Base-by-base conservation (phyloP, 2,113 vertebrate genomes). In the Engraulis encrasicolus region DNA sequence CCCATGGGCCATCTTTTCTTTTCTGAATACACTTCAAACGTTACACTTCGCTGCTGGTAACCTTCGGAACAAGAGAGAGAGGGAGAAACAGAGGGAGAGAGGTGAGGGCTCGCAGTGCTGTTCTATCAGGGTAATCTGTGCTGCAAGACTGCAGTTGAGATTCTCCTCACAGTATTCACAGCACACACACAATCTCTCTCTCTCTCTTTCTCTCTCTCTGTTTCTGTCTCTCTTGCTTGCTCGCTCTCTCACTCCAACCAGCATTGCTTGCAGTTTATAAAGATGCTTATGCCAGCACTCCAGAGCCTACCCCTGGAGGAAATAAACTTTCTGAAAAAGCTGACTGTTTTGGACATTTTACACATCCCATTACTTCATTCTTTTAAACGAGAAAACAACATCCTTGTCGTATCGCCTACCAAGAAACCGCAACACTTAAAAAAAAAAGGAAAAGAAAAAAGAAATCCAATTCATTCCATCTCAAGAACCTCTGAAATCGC, bases 121-220 rank as follows among this genome's bases (percentile, higher is more conserved):
- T 66, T 66, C 58, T 66, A 66, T 66, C 58, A 66, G 58, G 58
- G n/a, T 66, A 66, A 66, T 66, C 58, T 66, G 58, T 66, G 58
- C 58, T 66, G 58, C 58, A 66, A 66, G n/a, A 66, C 58, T 66
- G 58, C 58, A 66, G 58, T 66, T 66, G 58, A 66, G 58, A 66
- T 66, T 66, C 58, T 66, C 58, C 58, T 66, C 58, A 66, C 58
- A 66, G n/a, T 31, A 1, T 27, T 66, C 20, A 27, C 58, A 66
- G 58, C 23, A 66, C 11, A 66, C 58, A 66, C 58, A 66, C 58
- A n/a, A 66, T 11, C 40, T 45, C 40, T 45, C 40, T 45, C 40
- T 45, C 40, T 45, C 40, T 45, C 40, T 45, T 9, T 45, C 40
- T 45, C 40, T 45, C 40, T 9, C 40, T 45, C 4, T 45, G 4